Conservation (phyloP, 2,113 vertebrate species). For the Silurus glanis region DNA sequence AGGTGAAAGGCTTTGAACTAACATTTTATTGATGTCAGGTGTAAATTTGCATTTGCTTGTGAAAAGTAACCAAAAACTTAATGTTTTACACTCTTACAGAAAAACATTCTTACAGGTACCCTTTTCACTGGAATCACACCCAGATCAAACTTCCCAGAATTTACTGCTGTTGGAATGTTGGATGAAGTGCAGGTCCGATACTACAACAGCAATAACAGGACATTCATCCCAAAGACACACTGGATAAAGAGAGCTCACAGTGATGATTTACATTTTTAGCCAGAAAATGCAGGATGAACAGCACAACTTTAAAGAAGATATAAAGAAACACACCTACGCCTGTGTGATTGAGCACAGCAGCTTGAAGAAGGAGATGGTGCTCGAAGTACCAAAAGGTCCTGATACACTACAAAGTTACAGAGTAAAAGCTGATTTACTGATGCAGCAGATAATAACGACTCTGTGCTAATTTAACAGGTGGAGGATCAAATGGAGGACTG, state of each 20-base stretch:
- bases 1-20: too few species aligned
- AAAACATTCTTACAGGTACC: too few species aligned
- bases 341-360: neutral
- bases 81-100: too few species aligned
- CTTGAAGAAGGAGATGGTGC: too few species aligned
- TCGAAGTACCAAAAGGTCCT: neutral
- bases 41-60: too few species aligned
- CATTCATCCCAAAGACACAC: neutral
- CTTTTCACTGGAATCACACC: constrained; percentile 1
- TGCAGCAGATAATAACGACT: too few species aligned
- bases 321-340: constrained; percentile 14
- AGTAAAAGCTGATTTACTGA: too few species aligned
- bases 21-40: too few species aligned
- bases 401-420: neutral
- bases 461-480: too few species aligned
- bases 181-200: neutral
- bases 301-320: neutral
- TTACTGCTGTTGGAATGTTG: neutral
- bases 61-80: too few species aligned
- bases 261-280: too few species aligned
- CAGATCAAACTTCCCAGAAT: neutral
- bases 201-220: neutral
- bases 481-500: too few species aligned
- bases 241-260: neutral
- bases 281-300: fast-evolving